These are phyloP conservation scores for Thunnus albacares DNA, from an alignment of 2,797 vertebrate genomes.

Conservation along the genomic window DNA sequence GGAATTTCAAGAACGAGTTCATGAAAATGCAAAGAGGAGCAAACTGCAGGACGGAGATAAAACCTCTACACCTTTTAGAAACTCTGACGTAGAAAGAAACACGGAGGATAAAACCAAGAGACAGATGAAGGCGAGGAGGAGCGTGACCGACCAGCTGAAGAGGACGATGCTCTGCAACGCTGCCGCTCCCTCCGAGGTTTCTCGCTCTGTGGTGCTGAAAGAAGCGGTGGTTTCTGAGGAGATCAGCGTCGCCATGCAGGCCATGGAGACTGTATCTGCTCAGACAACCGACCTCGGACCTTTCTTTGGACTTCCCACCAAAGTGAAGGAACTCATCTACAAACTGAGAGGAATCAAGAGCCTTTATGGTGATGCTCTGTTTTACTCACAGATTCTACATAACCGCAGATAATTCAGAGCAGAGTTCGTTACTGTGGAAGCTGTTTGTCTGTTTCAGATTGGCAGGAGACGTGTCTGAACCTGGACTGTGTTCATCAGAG, in stretches of 20 bases:
- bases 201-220: slow-evolving; percentile 86
- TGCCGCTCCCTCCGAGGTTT: slow-evolving; percentile 81
- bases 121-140: slow-evolving; percentile 76
- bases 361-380: slow-evolving; percentile 90
- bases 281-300: slow-evolving; percentile 90
- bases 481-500: slow-evolving; percentile 90
- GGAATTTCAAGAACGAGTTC: slow-evolving; percentile 78
- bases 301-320: slow-evolving; percentile 95
- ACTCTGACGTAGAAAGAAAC: not conserved
- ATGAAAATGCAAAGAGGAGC: slow-evolving; percentile 49
- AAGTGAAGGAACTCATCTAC: slow-evolving; percentile 92
- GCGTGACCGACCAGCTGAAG: slow-evolving; percentile 91
- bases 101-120: slow-evolving; percentile 9
- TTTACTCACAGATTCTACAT: not conserved
- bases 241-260: slow-evolving; percentile 88
- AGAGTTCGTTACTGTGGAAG: not conserved
- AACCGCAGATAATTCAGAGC: not conserved
- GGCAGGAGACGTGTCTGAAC: slow-evolving; percentile 94
- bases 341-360: slow-evolving; percentile 91
- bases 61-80: slow-evolving; percentile 53
- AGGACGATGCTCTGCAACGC: slow-evolving; percentile 92
- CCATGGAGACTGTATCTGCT: slow-evolving; percentile 82
- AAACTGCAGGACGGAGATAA: slow-evolving; percentile 35
- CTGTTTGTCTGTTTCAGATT: slow-evolving; percentile 83
- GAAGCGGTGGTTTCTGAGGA: slow-evolving; percentile 90